These are phyloP conservation scores for Argyresthia goedartella DNA, from an alignment of 2,888 invertebrate species.

Conservation along the genomic window DNA sequence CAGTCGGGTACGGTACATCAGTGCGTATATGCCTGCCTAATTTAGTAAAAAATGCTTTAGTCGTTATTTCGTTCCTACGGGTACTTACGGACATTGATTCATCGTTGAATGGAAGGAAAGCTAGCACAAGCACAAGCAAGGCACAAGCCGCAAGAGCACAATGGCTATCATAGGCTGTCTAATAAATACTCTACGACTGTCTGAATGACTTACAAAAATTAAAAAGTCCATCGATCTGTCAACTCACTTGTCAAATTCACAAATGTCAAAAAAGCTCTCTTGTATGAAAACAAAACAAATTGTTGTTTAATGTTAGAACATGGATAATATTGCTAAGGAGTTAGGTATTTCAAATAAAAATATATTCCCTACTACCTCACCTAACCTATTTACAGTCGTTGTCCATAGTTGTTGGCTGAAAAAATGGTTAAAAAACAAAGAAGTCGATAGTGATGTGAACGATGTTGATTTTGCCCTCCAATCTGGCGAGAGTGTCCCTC, in stretches of 20 bases:
- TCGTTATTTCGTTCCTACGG: too few relatives aligned
- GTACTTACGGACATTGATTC: too few relatives aligned
- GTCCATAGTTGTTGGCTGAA: conserved; percentile 79
- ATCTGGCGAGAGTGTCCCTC: conserved; percentile 66
- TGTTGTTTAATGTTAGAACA: conserved; percentile 22
- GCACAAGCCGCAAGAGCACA: too few relatives aligned
- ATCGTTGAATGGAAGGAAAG: too few relatives aligned
- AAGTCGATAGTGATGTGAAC: conserved; percentile 49
- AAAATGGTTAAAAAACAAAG: conserved; percentile 66
- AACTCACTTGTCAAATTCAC: background rate
- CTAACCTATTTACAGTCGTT: conserved; percentile 73
- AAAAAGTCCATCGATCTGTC: background rate
- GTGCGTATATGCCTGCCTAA: too few relatives aligned
- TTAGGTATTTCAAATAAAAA: conserved; percentile 79
- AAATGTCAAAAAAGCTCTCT: conserved; percentile 1
- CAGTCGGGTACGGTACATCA: too few relatives aligned
- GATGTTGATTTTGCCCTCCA: conserved; percentile 52
- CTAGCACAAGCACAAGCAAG: too few relatives aligned
- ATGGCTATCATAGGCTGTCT: too few relatives aligned
- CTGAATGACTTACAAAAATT: too few relatives aligned
- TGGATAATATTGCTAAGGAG: conserved; percentile 79
- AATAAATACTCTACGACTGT: too few relatives aligned
- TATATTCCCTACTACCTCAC: conserved; percentile 65
- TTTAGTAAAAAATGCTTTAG: too few relatives aligned
- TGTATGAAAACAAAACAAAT: conserved; percentile 2